Base-by-base conservation (phyloP, 1,140 invertebrate species). In the Tetragonula clypearis region DNA sequence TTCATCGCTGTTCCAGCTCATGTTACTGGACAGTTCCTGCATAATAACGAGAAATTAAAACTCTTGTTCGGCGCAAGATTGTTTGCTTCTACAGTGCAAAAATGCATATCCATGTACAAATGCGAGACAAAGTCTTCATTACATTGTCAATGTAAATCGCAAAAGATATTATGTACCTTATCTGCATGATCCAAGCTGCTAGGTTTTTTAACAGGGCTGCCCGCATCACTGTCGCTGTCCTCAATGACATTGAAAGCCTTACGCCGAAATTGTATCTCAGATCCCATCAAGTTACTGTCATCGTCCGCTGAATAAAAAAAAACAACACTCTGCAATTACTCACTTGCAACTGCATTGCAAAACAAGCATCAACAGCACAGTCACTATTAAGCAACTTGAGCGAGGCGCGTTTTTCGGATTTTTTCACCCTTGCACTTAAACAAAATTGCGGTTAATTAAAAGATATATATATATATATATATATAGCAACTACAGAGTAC, bases 171-270 rank as follows among this genome's bases (percentile, higher is more conserved):
- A n/a, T 8, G 14, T 68, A 85, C 78, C 55, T 85, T 74, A 15
- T 66, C 53, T 14, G 58, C 81, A 19, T 60, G 30, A 75, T 17
- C n/a, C 2, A 21, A 26, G 19, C 41, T 35, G 12, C 9, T 41
- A 41, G 68, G 69, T 55, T 85, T 80, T 78, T 93, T 94, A 41
- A 74, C 62, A 35, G 92, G 78, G 87, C 84, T 90, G n/a, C 90
- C 90, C 60, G 82, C 86, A 83, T 95, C 94, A 68, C 93, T 94
- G 26, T 95, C 94, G 69, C 93, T 94, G 49, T 95, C 94, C 82
- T 92, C 93, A 72, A 95, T 94, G 9, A 94, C 90, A 84, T 94
- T 93, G 12, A 94, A 88, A 41, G 83, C 1, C 78, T 93, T 95
- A 9, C 94, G 92, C 23, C 93, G 85, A 11, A 90, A 81, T 49